Evolutionary conservation across 1,140 invertebrate genomes (phyloP).

Genomic region (Drosophila kanapiae): DNA sequence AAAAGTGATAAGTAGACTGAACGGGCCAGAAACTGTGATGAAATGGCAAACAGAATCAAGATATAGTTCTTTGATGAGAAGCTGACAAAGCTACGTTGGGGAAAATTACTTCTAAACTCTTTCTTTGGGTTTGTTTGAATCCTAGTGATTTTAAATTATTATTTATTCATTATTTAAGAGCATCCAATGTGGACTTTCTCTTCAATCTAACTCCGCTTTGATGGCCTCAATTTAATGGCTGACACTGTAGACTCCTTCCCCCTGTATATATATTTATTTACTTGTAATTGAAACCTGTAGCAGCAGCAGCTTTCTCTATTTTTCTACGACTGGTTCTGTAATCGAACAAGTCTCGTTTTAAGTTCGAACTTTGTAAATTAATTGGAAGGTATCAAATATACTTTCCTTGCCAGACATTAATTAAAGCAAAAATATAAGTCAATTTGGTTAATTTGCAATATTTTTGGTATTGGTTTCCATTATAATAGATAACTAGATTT

Average conservation of each 20-base stretch:
- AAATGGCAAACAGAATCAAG: conserved; percentile 29
- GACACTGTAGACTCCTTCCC: neutral
- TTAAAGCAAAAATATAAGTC: too few relatives aligned
- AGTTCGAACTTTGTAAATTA: neutral
- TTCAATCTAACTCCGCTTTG: neutral
- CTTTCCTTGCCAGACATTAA: neutral
- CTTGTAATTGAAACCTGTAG: conserved; percentile 6
- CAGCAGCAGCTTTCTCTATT: conserved; percentile 32
- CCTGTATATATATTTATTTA: neutral
- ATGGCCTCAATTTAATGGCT: neutral
- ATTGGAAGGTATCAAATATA: neutral
- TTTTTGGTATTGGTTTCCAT: neutral
- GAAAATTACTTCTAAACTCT: too few relatives aligned
- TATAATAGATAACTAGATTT: neutral
- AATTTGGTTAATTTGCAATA: neutral
- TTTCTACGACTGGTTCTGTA: conserved; percentile 12
- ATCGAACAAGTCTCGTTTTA: conserved; percentile 19
- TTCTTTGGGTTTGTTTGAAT: neutral
- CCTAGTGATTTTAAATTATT: neutral
- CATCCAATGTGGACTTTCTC: neutral
- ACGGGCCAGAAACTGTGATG: conserved; percentile 12
- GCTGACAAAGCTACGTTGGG: neutral
- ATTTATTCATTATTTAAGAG: neutral
- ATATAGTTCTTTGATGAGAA: conserved; percentile 4
- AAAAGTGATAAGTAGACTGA: conserved; percentile 20